Percentiles rank a stretch among this genome's conserved stretches.
Evolutionary conservation across 2,888 invertebrate species (phyloP).

Genomic region (Lithophane ornitopus): DNA sequence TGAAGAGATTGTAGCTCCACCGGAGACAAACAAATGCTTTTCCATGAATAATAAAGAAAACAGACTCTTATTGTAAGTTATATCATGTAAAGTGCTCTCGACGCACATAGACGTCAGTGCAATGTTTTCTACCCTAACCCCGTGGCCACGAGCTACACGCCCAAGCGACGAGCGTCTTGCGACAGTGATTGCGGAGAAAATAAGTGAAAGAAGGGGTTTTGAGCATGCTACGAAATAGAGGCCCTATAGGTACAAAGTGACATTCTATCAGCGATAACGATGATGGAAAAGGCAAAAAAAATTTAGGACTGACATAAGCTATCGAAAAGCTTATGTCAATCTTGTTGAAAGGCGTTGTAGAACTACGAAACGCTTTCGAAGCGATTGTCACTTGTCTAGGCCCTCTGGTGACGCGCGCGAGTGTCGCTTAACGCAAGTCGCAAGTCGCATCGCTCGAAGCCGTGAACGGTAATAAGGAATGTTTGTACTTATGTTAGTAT

Average conservation of each 20-base stretch:
- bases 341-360: too few species aligned
- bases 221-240: too few species aligned
- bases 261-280: too few species aligned
- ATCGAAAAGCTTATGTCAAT: too few species aligned
- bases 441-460: too few species aligned
- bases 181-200: background rate
- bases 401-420: background rate
- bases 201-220: too few species aligned
- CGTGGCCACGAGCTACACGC: too few species aligned
- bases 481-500: slow-evolving; percentile 11
- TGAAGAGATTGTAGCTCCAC: background rate
- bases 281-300: too few species aligned
- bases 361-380: too few species aligned
- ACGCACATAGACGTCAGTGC: background rate
- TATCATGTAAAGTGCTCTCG: slow-evolving; percentile 16
- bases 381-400: too few species aligned
- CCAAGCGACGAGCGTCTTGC: background rate
- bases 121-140: slow-evolving; percentile 8
- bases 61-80: slow-evolving; percentile 15
- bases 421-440: background rate
- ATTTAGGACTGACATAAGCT: too few species aligned
- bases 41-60: slow-evolving; percentile 42
- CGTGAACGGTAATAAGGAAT: slow-evolving; percentile 9
- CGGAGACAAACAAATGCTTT: background rate
- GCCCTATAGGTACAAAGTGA: too few species aligned